Conservation (phyloP, 1,140 invertebrate genomes). For the Episyrphus balteatus region DNA sequence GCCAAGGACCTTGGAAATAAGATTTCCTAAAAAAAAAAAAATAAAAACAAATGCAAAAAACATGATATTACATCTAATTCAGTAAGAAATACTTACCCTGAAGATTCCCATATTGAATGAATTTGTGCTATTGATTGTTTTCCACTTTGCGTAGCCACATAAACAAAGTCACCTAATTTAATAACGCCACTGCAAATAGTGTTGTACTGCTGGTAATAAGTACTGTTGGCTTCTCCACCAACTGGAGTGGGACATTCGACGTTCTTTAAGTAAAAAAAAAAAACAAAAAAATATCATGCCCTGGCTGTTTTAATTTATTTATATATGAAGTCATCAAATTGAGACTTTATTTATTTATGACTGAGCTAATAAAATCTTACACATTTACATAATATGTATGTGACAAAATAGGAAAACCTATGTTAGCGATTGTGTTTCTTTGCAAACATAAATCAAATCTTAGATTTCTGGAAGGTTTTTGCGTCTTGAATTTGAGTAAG, state of each 20-base stretch:
- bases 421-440: too few species aligned
- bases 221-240: slow-evolving; percentile 58
- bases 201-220: slow-evolving; percentile 88
- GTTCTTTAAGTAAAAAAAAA: slow-evolving; percentile 7
- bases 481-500: too few species aligned
- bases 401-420: too few species aligned
- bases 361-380: too few species aligned
- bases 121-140: slow-evolving; percentile 86
- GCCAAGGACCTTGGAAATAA: slow-evolving; percentile 88
- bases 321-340: too few species aligned
- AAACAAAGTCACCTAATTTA: slow-evolving; percentile 89
- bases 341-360: too few species aligned
- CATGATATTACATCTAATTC: background rate
- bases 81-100: slow-evolving; percentile 58
- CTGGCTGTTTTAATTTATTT: too few species aligned
- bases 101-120: slow-evolving; percentile 86
- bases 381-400: too few species aligned
- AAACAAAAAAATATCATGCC: background rate
- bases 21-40: slow-evolving; percentile 54
- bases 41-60: background rate
- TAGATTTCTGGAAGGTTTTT: too few species aligned
- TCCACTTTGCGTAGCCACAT: slow-evolving; percentile 76
- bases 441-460: too few species aligned
- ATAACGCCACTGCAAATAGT: slow-evolving; percentile 67
- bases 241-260: slow-evolving; percentile 47